Percentiles rank a stretch among this genome's conserved stretches.
These are phyloP conservation scores for Dryas iulia DNA, from an alignment of 1,140 invertebrate genomes.

Conservation along the genomic window DNA sequence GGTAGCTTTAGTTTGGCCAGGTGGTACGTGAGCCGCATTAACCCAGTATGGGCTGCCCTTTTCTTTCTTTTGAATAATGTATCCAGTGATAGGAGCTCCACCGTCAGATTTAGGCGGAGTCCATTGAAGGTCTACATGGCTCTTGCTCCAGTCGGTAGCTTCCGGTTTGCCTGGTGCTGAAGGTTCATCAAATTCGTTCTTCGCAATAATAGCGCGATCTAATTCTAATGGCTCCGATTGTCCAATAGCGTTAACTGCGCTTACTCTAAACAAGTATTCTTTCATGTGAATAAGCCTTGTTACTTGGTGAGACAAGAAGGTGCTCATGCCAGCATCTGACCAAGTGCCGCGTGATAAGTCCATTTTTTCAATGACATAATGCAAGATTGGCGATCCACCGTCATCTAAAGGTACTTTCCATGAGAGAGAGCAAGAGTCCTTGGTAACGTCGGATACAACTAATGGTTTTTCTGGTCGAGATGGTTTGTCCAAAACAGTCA, in stretches of 20 bases:
- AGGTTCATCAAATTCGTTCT: slow-evolving; percentile 97
- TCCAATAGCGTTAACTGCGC: slow-evolving; percentile 96
- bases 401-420: slow-evolving; percentile 93
- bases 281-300: slow-evolving; percentile 94
- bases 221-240: slow-evolving; percentile 95
- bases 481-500: slow-evolving; percentile 94
- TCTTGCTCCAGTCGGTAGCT: slow-evolving; percentile 95
- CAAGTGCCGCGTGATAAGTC: slow-evolving; percentile 96
- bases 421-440: slow-evolving; percentile 92
- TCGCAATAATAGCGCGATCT: slow-evolving; percentile 93
- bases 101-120: slow-evolving; percentile 92
- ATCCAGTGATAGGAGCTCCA: slow-evolving; percentile 95
- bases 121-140: slow-evolving; percentile 96
- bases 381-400: slow-evolving; percentile 96
- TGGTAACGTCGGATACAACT: slow-evolving; percentile 91
- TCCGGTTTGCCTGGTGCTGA: slow-evolving; percentile 93
- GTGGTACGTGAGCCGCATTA: slow-evolving; percentile 92
- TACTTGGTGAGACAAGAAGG: slow-evolving; percentile 90
- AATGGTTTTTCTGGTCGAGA: slow-evolving; percentile 93
- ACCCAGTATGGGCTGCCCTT: slow-evolving; percentile 94
- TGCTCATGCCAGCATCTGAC: slow-evolving; percentile 95
- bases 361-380: slow-evolving; percentile 99
- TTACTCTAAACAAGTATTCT: slow-evolving; percentile 94
- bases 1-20: slow-evolving; percentile 87
- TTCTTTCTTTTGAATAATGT: slow-evolving; percentile 97